Percentiles rank a stretch among this genome's conserved stretches.
Evolutionary conservation across 1,140 invertebrate genomes (phyloP).

Genomic region (Neotoxoptera formosana): DNA sequence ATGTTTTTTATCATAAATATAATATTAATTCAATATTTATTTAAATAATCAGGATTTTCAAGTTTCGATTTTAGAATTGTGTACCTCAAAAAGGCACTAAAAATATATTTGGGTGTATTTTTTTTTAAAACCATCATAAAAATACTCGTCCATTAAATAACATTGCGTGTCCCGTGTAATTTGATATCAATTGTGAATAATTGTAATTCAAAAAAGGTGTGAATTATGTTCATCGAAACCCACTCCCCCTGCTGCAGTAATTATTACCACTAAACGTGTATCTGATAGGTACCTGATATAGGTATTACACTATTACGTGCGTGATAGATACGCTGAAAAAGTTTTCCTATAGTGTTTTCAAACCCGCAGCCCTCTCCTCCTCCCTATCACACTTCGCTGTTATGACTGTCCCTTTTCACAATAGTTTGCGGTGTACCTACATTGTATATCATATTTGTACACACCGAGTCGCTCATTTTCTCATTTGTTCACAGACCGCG

Average conservation of each 20-base stretch:
- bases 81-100: too few relatives aligned
- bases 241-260: neutral
- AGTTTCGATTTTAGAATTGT: neutral
- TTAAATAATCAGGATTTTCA: too few relatives aligned
- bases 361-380: neutral
- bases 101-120: too few relatives aligned
- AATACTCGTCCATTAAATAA: neutral
- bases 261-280: neutral
- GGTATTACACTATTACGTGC: too few relatives aligned
- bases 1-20: neutral
- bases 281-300: neutral
- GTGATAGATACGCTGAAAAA: neutral
- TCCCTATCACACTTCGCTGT: neutral
- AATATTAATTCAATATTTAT: too few relatives aligned
- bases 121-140: neutral
- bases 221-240: neutral
- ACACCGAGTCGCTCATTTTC: neutral
- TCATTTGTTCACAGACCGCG: neutral
- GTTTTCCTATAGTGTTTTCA: neutral
- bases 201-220: neutral
- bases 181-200: neutral
- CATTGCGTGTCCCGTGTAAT: neutral
- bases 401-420: neutral
- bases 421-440: neutral
- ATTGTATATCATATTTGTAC: neutral